phyloP scores from a whole-genome alignment of 2,113 vertebrate genomes.

The Apodemus sylvaticus region DNA sequence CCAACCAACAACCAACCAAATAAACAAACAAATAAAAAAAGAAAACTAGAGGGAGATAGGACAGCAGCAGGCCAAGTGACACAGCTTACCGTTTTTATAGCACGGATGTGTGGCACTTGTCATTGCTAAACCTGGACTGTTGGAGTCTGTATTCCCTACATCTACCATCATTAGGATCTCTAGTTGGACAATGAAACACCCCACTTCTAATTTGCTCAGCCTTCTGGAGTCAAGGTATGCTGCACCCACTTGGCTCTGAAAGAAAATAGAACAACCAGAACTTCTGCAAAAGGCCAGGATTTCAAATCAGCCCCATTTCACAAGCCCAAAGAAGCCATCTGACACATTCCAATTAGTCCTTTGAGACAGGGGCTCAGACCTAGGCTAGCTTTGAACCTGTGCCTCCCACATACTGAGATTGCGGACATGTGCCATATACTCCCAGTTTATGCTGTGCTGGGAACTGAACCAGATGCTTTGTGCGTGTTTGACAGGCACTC shows the following conservation, averaged over 20 bases:
- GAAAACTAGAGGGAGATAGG: neutral
- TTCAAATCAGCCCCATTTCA: conserved; percentile 73
- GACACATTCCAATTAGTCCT: conserved; percentile 46
- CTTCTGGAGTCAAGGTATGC: conserved; percentile 63
- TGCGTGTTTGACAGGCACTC: neutral
- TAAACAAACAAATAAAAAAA: neutral
- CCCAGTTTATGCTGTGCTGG: neutral
- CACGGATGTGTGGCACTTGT: neutral
- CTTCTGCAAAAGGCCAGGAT: conserved; percentile 68
- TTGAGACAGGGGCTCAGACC: neutral
- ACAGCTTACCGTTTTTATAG: conserved; percentile 60
- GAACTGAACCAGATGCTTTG: neutral
- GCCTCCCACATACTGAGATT: neutral
- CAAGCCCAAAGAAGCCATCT: conserved; percentile 60
- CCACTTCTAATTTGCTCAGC: conserved; percentile 69
- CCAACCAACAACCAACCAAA: neutral
- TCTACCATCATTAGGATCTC: conserved; percentile 49
- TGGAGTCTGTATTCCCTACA: conserved; percentile 54
- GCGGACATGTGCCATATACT: no score
- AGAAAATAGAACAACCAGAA: conserved; percentile 71
- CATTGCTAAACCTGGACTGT: conserved; percentile 59
- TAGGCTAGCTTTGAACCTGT: neutral
- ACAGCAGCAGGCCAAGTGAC: neutral
- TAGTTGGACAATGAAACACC: conserved; percentile 58
- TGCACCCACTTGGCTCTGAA: conserved; percentile 56